A percentile compares a stretch with the other conserved stretches of the same genome.
Evolutionary conservation across 2,888 invertebrate genomes (phyloP).

Genomic region (Leptopilina drosophilae): DNA sequence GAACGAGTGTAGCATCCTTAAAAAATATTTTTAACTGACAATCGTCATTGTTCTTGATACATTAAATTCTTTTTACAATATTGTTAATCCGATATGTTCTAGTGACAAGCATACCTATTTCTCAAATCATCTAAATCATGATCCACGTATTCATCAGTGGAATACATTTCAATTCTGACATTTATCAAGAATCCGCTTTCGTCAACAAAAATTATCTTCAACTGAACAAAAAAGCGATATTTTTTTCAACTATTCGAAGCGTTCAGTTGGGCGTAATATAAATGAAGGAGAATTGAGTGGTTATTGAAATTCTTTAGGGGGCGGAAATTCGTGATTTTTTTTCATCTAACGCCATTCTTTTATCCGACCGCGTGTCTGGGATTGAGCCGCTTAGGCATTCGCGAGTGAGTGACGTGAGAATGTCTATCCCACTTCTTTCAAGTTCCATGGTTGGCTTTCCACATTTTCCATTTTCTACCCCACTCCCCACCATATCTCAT

Average conservation of each 20-base stretch:
- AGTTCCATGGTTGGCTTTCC: conserved; percentile 16
- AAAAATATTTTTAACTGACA: too few relatives aligned
- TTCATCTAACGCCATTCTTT: conserved; percentile 54
- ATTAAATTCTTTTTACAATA: too few relatives aligned
- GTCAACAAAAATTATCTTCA: too few relatives aligned
- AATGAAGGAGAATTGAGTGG: conserved; percentile 60
- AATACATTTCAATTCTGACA: too few relatives aligned
- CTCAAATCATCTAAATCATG: too few relatives aligned
- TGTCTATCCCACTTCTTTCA: conserved; percentile 54
- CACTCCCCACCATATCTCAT: too few relatives aligned
- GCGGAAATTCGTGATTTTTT: conserved; percentile 51
- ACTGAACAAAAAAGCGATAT: background rate
- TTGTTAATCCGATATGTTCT: too few relatives aligned
- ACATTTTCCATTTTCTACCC: conserved; percentile 7
- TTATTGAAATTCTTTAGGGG: conserved; percentile 69
- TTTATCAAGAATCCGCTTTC: too few relatives aligned
- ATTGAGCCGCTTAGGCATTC: conserved; percentile 55
- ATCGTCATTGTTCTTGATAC: too few relatives aligned
- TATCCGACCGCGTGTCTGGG: conserved; percentile 51
- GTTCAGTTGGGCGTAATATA: conserved; percentile 57
- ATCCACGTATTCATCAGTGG: too few relatives aligned
- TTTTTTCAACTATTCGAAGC: conserved; percentile 16
- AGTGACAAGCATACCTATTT: too few relatives aligned
- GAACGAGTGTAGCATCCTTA: too few relatives aligned
- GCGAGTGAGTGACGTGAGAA: conserved; percentile 67